Base-by-base conservation (phyloP, 2,888 invertebrate genomes). In the Patella ulyssiponensis region DNA sequence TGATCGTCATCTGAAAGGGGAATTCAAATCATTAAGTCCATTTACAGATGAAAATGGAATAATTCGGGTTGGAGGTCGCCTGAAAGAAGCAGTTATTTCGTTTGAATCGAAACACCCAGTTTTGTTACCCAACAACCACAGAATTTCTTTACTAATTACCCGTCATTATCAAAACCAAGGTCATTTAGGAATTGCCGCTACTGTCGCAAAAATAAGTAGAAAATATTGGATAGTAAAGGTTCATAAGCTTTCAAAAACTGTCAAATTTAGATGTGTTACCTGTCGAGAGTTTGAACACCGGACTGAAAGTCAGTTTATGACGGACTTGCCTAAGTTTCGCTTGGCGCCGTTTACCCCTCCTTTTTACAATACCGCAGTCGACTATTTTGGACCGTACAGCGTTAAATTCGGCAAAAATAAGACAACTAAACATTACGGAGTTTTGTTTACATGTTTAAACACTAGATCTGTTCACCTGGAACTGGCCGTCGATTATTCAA, bases 41-140 rank as follows among this genome's bases (percentile, higher is more conserved):
- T 58, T 58, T 58, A 58, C 58, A 64, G 58, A 64, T 64, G 58
- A 64, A 64, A 20, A 64, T 64, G 58, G 58, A 64, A 64, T 64
- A 20, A 20, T 64, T 20, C 58, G 58, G n/a, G 58, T 64, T 17
- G 58, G 58, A 64, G 58, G 58, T 64, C 7, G 58, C 17, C 20
- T 64, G 58, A 64, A 64, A 15, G 58, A 64, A 20, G 58, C 58
- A 14, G 12, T 64, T 64, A 20, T 64, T 20, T 64, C 58, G n/a
- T 15, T n/a, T 58, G 58, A 64, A 20, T 64, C 58, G 17, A 64
- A 64, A 64, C 20, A 64, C 11, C 58, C 58, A 20, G 58, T 20
- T 64, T 20, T 64, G 58, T 20, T 64, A 20, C 58, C 58, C 11
- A 64, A 64, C 20, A 20, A 64, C 20, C 58, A 64, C 20, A n/a